Percentiles rank a stretch among this genome's conserved stretches.
Conservation (phyloP, 64 coral and sea anemone genomes). For the Montipora foliosa region DNA sequence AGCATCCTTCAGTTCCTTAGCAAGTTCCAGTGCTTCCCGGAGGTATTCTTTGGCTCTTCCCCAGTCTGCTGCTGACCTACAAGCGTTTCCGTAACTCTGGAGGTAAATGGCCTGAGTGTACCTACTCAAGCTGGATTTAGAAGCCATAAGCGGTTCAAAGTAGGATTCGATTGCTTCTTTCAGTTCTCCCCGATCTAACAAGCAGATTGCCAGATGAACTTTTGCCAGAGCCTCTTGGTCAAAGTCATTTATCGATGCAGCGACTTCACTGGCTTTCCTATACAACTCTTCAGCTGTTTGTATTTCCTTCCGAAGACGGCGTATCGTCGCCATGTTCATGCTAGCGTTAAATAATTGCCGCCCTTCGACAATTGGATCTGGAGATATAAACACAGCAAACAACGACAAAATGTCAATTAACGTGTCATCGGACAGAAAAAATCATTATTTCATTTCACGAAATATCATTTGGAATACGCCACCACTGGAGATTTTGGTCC, state of each 20-base stretch:
- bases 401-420: not conserved
- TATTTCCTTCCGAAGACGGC: slow-evolving; percentile 61
- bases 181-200: slow-evolving; percentile 70
- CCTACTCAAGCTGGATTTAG: slow-evolving; percentile 15
- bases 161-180: slow-evolving; percentile 59
- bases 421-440: no score
- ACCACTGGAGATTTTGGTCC: no score
- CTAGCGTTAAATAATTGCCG: slow-evolving; percentile 33
- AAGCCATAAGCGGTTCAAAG: slow-evolving; percentile 49
- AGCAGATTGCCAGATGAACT: slow-evolving; percentile 65
- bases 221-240: slow-evolving; percentile 66
- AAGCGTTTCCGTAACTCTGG: slow-evolving; percentile 70
- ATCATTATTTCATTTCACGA: no score
- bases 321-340: slow-evolving; percentile 44
- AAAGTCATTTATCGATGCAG: slow-evolving; percentile 19
- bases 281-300: slow-evolving; percentile 47
- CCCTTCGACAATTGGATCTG: slow-evolving; percentile 12
- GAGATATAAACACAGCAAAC: not conserved
- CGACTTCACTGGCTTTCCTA: slow-evolving; percentile 26
- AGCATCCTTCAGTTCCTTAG: slow-evolving; percentile 36
- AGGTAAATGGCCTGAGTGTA: slow-evolving; percentile 54
- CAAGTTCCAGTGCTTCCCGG: slow-evolving; percentile 56
- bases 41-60: slow-evolving; percentile 68
- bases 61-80: slow-evolving; percentile 77
- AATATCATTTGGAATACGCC: no score